Evolutionary conservation across 2,888 invertebrate species (phyloP).

Genomic region (Strigamia transsilvanica): DNA sequence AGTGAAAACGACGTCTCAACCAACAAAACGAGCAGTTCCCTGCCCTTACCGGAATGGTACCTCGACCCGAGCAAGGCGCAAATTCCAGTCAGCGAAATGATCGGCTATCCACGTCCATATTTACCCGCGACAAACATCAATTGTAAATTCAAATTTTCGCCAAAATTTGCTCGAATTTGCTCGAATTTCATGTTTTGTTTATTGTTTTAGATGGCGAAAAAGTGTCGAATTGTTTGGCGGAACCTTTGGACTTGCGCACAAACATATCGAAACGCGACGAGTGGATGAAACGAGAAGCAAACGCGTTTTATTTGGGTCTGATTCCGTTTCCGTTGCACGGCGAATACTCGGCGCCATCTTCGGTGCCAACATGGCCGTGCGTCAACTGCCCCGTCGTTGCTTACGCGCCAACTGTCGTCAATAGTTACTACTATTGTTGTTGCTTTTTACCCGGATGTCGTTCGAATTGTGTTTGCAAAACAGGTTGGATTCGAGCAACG

Average conservation of each 20-base stretch:
- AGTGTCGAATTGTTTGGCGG: not conserved
- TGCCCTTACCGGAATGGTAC: conserved; percentile 56
- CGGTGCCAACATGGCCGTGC: not conserved
- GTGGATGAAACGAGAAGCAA: not conserved
- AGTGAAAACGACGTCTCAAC: not conserved
- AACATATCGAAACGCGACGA: conserved; percentile 4
- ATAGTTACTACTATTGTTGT: conserved; percentile 52
- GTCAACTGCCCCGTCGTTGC: conserved; percentile 30
- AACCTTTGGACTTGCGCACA: not conserved
- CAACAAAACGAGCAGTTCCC: not conserved
- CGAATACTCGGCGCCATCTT: not conserved
- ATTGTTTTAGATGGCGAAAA: too few species aligned
- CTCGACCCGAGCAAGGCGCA: conserved; percentile 54
- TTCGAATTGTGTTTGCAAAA: not conserved
- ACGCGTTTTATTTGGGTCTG: not conserved
- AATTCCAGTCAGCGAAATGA: conserved; percentile 55
- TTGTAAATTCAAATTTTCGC: too few species aligned
- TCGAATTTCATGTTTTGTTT: too few species aligned
- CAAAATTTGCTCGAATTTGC: too few species aligned
- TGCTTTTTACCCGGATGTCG: conserved; percentile 50
- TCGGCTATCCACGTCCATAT: conserved; percentile 55
- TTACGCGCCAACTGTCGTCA: conserved; percentile 42
- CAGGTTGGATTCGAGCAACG: not conserved
- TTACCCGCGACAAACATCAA: not conserved
- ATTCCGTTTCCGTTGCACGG: not conserved